Percentiles rank a stretch among this genome's conserved stretches.
These are phyloP conservation scores for Delichon dasypus DNA, from an alignment of 2,797 vertebrate species.

Conservation along the genomic window DNA sequence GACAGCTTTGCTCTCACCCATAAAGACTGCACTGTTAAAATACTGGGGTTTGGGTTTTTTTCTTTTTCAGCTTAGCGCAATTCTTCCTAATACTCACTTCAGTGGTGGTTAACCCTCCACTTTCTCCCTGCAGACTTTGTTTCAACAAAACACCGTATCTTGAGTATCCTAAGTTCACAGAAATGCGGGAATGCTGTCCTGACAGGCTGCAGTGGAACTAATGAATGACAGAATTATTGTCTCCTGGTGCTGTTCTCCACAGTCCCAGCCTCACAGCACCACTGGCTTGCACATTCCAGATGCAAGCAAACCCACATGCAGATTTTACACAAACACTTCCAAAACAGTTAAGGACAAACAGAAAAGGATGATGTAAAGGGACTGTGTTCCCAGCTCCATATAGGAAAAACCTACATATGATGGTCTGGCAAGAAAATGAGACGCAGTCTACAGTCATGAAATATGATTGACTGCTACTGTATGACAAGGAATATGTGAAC, in stretches of 20 bases:
- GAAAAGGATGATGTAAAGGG: not conserved
- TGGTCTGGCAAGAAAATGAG: not conserved
- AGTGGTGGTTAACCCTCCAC: not conserved
- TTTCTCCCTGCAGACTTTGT: not conserved
- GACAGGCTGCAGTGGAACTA: not conserved
- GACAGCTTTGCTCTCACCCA: not conserved
- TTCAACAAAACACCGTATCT: not conserved
- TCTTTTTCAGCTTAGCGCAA: not conserved
- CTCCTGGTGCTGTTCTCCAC: not conserved
- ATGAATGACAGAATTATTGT: not conserved
- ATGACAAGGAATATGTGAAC: not conserved
- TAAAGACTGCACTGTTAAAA: not conserved
- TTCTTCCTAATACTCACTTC: not conserved
- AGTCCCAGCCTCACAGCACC: not conserved
- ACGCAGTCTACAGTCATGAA: not conserved
- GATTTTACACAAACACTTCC: not conserved
- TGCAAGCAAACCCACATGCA: not conserved
- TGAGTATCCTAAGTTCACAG: not conserved
- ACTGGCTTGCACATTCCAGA: not conserved
- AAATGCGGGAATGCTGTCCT: not conserved
- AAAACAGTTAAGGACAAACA: not conserved
- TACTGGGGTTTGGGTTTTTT: rapidly evolving
- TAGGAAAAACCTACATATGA: slow-evolving; percentile 7
- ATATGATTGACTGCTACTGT: not conserved
- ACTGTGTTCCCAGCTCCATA: not conserved